Percentiles rank a stretch among this genome's conserved stretches.
Conservation (phyloP, 1,140 invertebrate species). For the Drosophila auraria region DNA sequence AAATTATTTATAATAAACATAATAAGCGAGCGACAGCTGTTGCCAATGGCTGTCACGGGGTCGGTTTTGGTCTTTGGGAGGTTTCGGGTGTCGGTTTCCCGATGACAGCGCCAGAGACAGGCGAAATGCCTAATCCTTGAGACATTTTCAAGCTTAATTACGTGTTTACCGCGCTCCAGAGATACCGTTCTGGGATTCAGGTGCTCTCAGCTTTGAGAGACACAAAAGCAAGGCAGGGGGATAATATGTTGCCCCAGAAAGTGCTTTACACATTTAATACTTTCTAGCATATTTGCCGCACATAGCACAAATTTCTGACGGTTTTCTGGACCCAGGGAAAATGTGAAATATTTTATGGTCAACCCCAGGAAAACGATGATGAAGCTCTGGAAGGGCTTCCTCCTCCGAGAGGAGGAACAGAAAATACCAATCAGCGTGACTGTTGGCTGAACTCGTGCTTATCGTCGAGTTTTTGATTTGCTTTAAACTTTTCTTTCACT, state of each 20-base stretch:
- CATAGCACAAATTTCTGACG: slow-evolving; percentile 69
- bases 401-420: slow-evolving; percentile 14
- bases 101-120: slow-evolving; percentile 70
- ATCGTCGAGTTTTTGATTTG: slow-evolving; percentile 81
- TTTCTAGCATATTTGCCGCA: slow-evolving; percentile 68
- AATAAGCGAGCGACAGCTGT: slow-evolving; percentile 76
- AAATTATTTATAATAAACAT: slow-evolving; percentile 84
- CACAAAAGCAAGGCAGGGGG: too few species aligned
- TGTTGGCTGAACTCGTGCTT: slow-evolving; percentile 80
- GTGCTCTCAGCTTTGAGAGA: slow-evolving; percentile 29
- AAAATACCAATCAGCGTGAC: slow-evolving; percentile 80
- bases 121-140: slow-evolving; percentile 74
- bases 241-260: slow-evolving; percentile 37
- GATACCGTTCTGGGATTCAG: slow-evolving; percentile 24
- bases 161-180: slow-evolving; percentile 71
- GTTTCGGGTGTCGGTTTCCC: slow-evolving; percentile 44
- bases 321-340: slow-evolving; percentile 57
- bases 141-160: slow-evolving; percentile 78
- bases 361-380: slow-evolving; percentile 42
- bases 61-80: slow-evolving; percentile 27
- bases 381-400: slow-evolving; percentile 2
- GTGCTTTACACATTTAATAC: slow-evolving; percentile 68
- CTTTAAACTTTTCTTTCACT: slow-evolving; percentile 74
- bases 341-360: slow-evolving; percentile 79
- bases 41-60: slow-evolving; percentile 62